Base-by-base conservation (phyloP, 2,888 invertebrate genomes). In the Isoperla grammatica region DNA sequence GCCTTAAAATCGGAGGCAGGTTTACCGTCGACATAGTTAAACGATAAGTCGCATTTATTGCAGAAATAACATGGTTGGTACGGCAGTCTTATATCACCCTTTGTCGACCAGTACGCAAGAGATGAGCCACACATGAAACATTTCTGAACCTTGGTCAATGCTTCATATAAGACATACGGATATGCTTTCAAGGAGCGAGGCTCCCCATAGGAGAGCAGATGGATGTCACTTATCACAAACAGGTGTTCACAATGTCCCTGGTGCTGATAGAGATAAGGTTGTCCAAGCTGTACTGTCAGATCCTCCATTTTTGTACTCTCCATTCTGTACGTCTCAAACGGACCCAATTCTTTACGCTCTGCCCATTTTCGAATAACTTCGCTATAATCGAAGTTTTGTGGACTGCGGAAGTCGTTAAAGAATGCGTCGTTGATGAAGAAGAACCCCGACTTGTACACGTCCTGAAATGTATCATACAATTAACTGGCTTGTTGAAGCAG, bases 171-270 rank as follows among this genome's bases (percentile, higher is more conserved):
- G 29, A 29, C 29, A 8, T 29, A 29, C 5, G 29, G 29, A 29
- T 29, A 29, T 6, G 29, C 4, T 8, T 4, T 8, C 4, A 8
- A 29, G 5, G 29, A 29, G 5, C 29, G 29, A 29, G 29, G 8
- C 8, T 29, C 29, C 29, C 29, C 5, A 4, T 4, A 4, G 29
- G 4, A 8, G 8, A 56, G 40, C 9, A 63, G 53, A 79, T 81
- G 85, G 1, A 88, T 78, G 71, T 91, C 89, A 0, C 87, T 86
- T 72, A 96, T 86, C 1, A 86, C 79, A 69, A 96, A 80, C 1
- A 95, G 72, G 74, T 97, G 97, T 74, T 97, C 95, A 75, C 96
- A 97, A 69, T 85, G 81, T 8, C 93, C 95, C 73, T 93, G 91
- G 76, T 97, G 97, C 62, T 88, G 80, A 76, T 90, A 97, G 0